Base-by-base conservation (phyloP, 2,797 vertebrate species). In the Helicolenus hilgendorfi region DNA sequence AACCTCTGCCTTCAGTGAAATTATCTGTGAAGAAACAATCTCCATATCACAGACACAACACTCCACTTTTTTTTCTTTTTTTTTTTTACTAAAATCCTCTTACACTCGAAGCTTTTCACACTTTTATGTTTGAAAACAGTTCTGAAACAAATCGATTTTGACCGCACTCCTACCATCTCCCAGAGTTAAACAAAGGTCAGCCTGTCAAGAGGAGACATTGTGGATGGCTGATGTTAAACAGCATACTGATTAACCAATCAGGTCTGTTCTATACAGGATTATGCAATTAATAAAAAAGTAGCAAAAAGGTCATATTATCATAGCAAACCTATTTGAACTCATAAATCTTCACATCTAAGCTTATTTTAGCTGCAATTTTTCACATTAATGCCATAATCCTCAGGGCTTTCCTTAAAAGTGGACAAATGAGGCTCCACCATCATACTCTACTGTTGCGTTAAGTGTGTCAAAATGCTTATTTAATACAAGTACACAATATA, bases 131-230 rank as follows among this genome's bases (percentile, higher is more conserved):
- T 78, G 49, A 84, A 84, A 82, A 77, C 0, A 35, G 36, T 49
- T 26, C 38, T 0, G 14, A 35, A 85, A 84, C 73, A 31, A 89
- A 87, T 90, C 55, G 11, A 88, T 89, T 87, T 33, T 24, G 49
- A 72, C 72, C 64, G 55, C 55, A 22, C 18, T 65, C 7, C 63
- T 11, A 24, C 60, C 20, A 58, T 63, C 26, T 69, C 38, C n/a
- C 4, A 67, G 55, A 81, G 64, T 79, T 79, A 84, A 89, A 87
- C 75, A 78, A 91, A 87, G 88, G 86, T 93, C 85, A 89, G 72
- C 36, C 78, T 81, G 73, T 89, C 73, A 71, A 78, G 77, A 87
- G 55, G 60, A 85, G 63, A 82, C 53, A 77, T 72, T 86, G 90
- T 4, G 10, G 38, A 67, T 26, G 62, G 63, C 59, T 81, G 74